Conservation (phyloP, 2,113 vertebrate genomes). For the Corvus cornix region DNA sequence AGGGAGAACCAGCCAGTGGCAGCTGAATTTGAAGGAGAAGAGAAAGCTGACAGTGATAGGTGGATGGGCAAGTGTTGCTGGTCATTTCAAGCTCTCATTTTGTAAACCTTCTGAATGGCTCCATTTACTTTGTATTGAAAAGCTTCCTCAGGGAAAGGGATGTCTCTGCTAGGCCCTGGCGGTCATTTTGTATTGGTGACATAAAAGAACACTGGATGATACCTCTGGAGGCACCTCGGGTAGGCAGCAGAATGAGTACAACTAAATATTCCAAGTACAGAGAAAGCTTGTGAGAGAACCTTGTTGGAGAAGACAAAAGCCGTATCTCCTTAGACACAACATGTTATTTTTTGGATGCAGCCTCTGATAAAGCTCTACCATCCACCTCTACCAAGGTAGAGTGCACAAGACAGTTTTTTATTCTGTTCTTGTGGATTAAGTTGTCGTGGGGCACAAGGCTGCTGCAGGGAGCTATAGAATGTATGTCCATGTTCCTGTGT, state of each 20-base stretch:
- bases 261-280: neutral
- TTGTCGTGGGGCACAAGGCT: neutral
- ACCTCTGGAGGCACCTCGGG: neutral
- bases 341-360: neutral
- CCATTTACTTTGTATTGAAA: neutral
- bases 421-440: neutral
- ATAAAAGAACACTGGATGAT: neutral
- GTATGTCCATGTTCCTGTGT: neutral
- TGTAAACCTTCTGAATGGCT: accelerated
- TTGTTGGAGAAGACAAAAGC: neutral
- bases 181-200: neutral
- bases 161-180: neutral
- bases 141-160: neutral
- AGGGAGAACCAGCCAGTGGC: neutral
- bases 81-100: neutral
- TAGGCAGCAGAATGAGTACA: neutral
- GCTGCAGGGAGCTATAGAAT: neutral
- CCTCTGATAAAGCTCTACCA: neutral
- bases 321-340: neutral
- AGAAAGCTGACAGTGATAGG: neutral
- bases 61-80: neutral
- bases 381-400: neutral
- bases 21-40: neutral
- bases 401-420: neutral
- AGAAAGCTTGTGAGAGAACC: neutral